phyloP scores from a whole-genome alignment of 2,888 invertebrate species.

The Ischnura elegans region DNA sequence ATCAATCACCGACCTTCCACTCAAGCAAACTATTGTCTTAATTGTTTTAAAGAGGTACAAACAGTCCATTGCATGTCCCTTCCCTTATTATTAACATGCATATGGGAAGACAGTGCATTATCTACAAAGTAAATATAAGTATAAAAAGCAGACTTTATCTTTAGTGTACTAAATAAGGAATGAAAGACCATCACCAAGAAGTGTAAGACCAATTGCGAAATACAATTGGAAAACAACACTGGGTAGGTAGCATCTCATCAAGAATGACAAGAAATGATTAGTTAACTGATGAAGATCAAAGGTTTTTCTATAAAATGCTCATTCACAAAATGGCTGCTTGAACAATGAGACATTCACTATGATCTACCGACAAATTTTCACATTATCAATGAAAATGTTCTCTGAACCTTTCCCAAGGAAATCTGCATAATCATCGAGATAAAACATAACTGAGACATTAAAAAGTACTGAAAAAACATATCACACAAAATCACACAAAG shows the following conservation, averaged over 20 bases:
- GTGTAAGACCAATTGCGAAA: conserved; percentile 65
- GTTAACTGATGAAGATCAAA: conserved; percentile 54
- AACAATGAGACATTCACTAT: conserved; percentile 67
- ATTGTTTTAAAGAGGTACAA: conserved; percentile 63
- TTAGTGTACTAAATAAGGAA: conserved; percentile 64
- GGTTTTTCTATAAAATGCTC: conserved; percentile 61
- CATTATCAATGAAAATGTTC: conserved; percentile 61
- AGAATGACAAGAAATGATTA: conserved; percentile 61
- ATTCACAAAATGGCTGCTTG: conserved; percentile 66
- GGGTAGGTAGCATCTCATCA: conserved; percentile 44
- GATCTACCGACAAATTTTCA: conserved; percentile 60
- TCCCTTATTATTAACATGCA: conserved; percentile 67
- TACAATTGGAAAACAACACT: conserved; percentile 65
- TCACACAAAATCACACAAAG: conserved; percentile 68
- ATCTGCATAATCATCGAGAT: conserved; percentile 34
- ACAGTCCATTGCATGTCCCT: conserved; percentile 66
- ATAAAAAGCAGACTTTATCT: conserved; percentile 66
- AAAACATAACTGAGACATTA: conserved; percentile 60
- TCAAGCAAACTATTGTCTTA: conserved; percentile 67
- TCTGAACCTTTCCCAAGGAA: conserved; percentile 34
- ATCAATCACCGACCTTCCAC: conserved; percentile 63
- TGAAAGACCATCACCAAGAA: conserved; percentile 67
- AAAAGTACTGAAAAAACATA: conserved; percentile 58
- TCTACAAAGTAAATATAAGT: conserved; percentile 65
- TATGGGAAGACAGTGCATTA: conserved; percentile 67